phyloP scores from a whole-genome alignment of 2,797 vertebrate genomes.

The Nannoperca obscura region DNA sequence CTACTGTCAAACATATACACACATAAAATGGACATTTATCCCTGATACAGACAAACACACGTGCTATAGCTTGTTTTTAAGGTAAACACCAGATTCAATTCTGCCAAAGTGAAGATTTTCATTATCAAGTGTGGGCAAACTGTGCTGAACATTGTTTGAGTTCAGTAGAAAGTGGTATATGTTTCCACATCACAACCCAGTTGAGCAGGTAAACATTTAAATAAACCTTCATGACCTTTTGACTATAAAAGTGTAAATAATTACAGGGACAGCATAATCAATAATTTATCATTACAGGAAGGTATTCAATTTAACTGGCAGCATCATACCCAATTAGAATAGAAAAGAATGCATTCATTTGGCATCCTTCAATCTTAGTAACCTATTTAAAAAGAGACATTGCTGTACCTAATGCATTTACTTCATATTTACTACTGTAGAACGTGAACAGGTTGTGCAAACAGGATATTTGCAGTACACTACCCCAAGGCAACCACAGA shows the following conservation, averaged over 20 bases:
- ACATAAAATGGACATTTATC: background rate
- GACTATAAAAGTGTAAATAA: background rate
- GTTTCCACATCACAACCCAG: constrained; percentile 6
- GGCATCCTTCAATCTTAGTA: background rate
- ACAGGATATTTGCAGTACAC: constrained; percentile 6
- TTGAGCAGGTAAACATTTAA: background rate
- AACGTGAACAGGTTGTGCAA: background rate
- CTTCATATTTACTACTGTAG: background rate
- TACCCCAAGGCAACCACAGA: background rate
- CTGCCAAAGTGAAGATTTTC: background rate
- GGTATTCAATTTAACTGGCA: background rate
- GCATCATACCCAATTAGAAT: background rate
- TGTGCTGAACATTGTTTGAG: background rate
- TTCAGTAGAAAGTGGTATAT: background rate
- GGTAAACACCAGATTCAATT: background rate
- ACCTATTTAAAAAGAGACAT: background rate
- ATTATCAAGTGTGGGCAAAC: constrained; percentile 5
- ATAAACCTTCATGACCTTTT: background rate
- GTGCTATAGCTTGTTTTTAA: background rate
- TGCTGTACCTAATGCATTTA: background rate
- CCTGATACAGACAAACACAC: background rate
- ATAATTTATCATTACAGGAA: background rate
- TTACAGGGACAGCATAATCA: background rate
- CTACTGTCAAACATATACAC: background rate
- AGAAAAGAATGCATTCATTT: background rate